phyloP scores from a whole-genome alignment of 2,888 invertebrate species.

The Caenorhabditis drosophilae region DNA sequence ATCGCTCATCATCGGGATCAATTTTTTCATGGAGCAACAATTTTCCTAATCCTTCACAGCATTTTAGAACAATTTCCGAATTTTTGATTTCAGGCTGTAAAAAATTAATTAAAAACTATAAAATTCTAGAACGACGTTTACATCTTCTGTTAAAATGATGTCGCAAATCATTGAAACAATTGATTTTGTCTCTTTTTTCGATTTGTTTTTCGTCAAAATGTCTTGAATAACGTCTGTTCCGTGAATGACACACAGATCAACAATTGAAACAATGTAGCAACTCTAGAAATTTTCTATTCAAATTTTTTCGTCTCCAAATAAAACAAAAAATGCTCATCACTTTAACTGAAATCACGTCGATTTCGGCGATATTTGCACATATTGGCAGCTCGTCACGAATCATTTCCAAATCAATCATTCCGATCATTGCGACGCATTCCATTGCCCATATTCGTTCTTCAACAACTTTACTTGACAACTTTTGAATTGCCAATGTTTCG shows the following conservation, averaged over 20 bases:
- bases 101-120: not conserved
- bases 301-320: too few relatives aligned
- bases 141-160: not conserved
- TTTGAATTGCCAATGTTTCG: not conserved
- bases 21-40: slow-evolving; percentile 9
- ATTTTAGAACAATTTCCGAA: slow-evolving; percentile 3
- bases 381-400: not conserved
- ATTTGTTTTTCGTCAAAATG: not conserved
- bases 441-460: slow-evolving; percentile 3
- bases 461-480: not conserved
- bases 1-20: not conserved
- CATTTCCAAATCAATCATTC: slow-evolving; percentile 1
- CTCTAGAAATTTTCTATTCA: not conserved
- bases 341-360: not conserved
- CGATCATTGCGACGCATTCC: slow-evolving; percentile 24
- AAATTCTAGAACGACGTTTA: too few relatives aligned
- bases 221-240: slow-evolving; percentile 1
- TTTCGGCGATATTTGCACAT: not conserved
- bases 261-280: slow-evolving; percentile 1
- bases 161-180: slow-evolving; percentile 4
- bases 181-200: not conserved
- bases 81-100: not conserved
- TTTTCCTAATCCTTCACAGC: slow-evolving; percentile 11
- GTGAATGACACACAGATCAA: slow-evolving; percentile 7
- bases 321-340: too few relatives aligned